Percentiles rank a stretch among this genome's conserved stretches.
phyloP scores from a whole-genome alignment of 23 tunicate genomes.

The Halocynthia roretzi region DNA sequence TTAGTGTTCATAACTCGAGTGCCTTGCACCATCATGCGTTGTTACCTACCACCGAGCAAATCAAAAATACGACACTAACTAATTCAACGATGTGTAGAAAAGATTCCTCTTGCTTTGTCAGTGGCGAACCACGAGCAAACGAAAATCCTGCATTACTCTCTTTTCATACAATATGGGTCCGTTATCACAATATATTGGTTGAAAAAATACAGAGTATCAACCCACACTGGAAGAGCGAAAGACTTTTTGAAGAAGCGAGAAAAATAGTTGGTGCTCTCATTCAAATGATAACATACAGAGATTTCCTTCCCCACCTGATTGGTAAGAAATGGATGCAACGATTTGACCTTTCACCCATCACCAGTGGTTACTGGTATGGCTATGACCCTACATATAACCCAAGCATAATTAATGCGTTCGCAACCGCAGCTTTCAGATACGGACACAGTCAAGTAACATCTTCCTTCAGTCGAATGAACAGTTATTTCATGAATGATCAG shows the following conservation, averaged over 20 bases:
- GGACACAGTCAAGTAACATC: slow-evolving; percentile 67
- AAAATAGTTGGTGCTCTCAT: slow-evolving; percentile 43
- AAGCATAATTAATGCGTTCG: slow-evolving; percentile 55
- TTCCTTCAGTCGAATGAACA: slow-evolving; percentile 22
- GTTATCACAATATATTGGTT: slow-evolving; percentile 59
- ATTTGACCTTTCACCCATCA: slow-evolving; percentile 25
- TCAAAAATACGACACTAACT: slow-evolving; percentile 38
- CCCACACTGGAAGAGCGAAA: slow-evolving; percentile 44
- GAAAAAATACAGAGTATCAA: slow-evolving; percentile 38
- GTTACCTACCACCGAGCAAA: slow-evolving; percentile 27
- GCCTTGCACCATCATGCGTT: slow-evolving; percentile 24
- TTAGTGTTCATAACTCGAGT: not conserved
- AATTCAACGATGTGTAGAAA: not conserved
- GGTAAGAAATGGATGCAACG: slow-evolving; percentile 45
- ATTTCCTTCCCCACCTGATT: slow-evolving; percentile 62
- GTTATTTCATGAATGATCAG: slow-evolving; percentile 37
- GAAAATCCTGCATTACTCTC: slow-evolving; percentile 72
- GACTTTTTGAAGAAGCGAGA: slow-evolving; percentile 55
- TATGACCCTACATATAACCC: slow-evolving; percentile 74
- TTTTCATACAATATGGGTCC: slow-evolving; percentile 63
- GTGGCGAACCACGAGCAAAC: slow-evolving; percentile 71
- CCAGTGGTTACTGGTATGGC: slow-evolving; percentile 58
- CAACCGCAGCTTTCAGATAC: slow-evolving; percentile 78
- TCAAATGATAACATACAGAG: slow-evolving; percentile 67
- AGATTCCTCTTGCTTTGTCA: slow-evolving; percentile 44